phyloP scores from a whole-genome alignment of 2,888 invertebrate species.

The Phytoseiulus persimilis region DNA sequence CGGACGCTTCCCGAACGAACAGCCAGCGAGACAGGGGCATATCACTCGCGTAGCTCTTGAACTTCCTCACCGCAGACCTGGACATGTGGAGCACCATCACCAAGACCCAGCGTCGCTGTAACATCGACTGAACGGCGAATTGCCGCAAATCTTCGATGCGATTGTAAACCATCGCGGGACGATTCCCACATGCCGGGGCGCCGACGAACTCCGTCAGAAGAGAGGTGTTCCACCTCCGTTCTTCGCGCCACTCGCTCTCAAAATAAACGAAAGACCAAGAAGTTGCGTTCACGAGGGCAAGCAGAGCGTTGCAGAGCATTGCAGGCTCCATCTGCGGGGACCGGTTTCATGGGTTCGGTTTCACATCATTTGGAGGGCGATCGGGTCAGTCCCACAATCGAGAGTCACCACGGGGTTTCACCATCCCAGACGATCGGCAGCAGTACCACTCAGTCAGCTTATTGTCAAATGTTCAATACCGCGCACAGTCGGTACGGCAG shows the following conservation, averaged over 20 bases:
- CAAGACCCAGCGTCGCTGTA: neutral
- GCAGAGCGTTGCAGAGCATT: neutral
- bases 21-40: conserved; percentile 21
- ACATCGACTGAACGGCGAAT: neutral
- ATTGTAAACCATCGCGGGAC: neutral
- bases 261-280: conserved; percentile 15
- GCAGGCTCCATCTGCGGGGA: neutral
- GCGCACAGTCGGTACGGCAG: too few relatives aligned
- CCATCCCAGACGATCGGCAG: too few relatives aligned
- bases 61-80: too few relatives aligned
- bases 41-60: neutral
- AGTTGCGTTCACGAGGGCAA: conserved; percentile 6
- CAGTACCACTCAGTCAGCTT: too few relatives aligned
- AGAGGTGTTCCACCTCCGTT: neutral
- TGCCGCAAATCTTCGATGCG: neutral
- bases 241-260: neutral
- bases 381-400: too few relatives aligned
- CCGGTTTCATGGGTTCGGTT: neutral
- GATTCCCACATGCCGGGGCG: neutral
- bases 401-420: too few relatives aligned
- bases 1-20: neutral
- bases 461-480: too few relatives aligned
- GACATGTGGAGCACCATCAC: conserved; percentile 19
- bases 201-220: neutral
- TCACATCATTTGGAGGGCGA: too few relatives aligned